Base-by-base conservation (phyloP, 2,113 vertebrate species). In the Micronisus gabar region DNA sequence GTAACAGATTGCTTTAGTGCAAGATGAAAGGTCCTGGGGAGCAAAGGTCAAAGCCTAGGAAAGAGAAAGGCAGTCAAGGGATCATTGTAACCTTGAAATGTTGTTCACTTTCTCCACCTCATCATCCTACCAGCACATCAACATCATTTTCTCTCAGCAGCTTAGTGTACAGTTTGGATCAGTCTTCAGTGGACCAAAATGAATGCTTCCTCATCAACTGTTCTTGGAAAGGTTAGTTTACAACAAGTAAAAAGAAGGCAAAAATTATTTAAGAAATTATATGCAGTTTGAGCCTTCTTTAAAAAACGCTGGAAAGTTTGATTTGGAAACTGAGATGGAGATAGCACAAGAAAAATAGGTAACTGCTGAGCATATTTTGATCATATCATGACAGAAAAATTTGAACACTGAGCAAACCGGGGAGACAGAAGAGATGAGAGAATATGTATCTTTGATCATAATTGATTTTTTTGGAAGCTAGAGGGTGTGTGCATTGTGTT, bases 401-500 rank as follows among this genome's bases (percentile, higher is more conserved):
- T 6, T 45, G 32, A 89, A 45, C 29, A 53, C 7, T 40, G 34
- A 61, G 15, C 30, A 68, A 82, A 79, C 3, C 10, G 65, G 11
- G 17, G 17, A 68, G 10, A 6, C 19, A 66, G 38, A 61, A 80
- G 11, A 48, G 40, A 48, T 29, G 26, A 30, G 2, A 50, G 5
- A 47, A 62, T 47, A 52, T 5, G 1, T 43, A 23, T 52, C 29
- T 63, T 71, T 75, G 47, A 72, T 55, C 21, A 36, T n/a, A 48
- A 50, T 3, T 22, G 7, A 78, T 27, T 55, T 34, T 34, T 74
- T 48, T 2, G 0, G 11, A 80, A 84, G 34, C 26, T 43, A 47
- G 29, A 52, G 8, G 1, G 12, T 36, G 6, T 36, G 13, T 36
- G 9, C 1, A 0, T 45, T 81, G 10, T 45, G 5, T 36, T 50